Evolutionary conservation across 92 coral and sea anemone species (phyloP).

Genomic region (Micromussa lordhowensis): DNA sequence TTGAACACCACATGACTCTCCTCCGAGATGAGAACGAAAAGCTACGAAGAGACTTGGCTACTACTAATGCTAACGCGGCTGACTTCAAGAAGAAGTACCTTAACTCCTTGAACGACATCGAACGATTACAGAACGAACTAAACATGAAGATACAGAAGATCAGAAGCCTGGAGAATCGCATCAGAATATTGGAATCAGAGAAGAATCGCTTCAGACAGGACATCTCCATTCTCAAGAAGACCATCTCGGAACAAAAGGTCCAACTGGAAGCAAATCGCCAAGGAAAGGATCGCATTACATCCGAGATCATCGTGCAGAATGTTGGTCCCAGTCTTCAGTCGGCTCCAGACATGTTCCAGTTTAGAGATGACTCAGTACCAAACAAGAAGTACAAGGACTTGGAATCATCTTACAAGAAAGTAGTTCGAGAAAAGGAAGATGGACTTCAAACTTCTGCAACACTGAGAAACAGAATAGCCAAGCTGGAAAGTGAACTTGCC

Average conservation of each 20-base stretch:
- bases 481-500: conserved; percentile 75
- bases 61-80: conserved; percentile 86
- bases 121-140: conserved; percentile 76
- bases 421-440: conserved; percentile 72
- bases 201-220: conserved; percentile 75
- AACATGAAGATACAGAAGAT: conserved; percentile 83
- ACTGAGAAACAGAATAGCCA: conserved; percentile 66
- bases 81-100: conserved; percentile 92
- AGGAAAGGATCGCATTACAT: conserved; percentile 67
- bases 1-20: conserved; percentile 81
- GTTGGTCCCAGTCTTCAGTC: conserved; percentile 81
- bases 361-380: conserved; percentile 71
- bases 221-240: conserved; percentile 72
- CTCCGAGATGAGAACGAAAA: conserved; percentile 90
- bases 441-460: conserved; percentile 66
- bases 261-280: conserved; percentile 86
- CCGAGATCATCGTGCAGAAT: conserved; percentile 75
- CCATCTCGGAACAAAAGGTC: conserved; percentile 79
- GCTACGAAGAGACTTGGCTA: conserved; percentile 81
- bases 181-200: conserved; percentile 73
- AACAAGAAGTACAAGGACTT: conserved; percentile 88
- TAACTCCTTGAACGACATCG: conserved; percentile 79
- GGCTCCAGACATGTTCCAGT: conserved; percentile 76
- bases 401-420: conserved; percentile 88
- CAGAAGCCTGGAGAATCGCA: conserved; percentile 78